Evolutionary conservation across 2,113 vertebrate genomes (phyloP), one percentile per base, ranked within the genome.

Genomic region (Chunga burmeisteri): DNA sequence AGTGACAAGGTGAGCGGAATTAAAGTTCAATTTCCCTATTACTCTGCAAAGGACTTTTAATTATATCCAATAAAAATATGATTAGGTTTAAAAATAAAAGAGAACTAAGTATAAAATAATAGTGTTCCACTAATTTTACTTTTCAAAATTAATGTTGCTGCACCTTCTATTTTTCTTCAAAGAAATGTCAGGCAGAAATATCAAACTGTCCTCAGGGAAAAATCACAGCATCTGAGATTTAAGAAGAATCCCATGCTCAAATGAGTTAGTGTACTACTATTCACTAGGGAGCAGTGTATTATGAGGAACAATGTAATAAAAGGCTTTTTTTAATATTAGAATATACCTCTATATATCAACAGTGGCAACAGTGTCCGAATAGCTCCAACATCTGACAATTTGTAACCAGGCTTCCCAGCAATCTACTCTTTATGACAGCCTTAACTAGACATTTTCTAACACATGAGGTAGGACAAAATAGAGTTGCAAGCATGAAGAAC

Each of bases 51-150:
- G 79, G 83, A 94, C 91, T 97, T 97, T 97, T 98, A 98, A 98
- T 97, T 97, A 96, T 25, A 75, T 93, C 75, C 86, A 97, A 97
- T 97, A 97, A 98, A 94, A 95, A 97, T 95, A 97, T 73, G 82
- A 98, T 96, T 94, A 92, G 88, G 84, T 97, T 96, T 91, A 95
- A 97, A 97, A 97, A 96, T 96, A 97, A 96, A 97, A 95, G 89
- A 96, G 94, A 98, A 97, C 83, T 96, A 97, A 97, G 96, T 95
- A 98, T 91, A 97, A 98, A 98, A 97, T 97, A 97, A 97, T 96
- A 97, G 97, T 90, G 92, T 97, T 95, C 92, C 95, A 97, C 91
- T 97, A 92, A 97, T 97, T 97, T 97, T 98, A 97, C 86, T 96
- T 94, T 72, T 85, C 81, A 93, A 97, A 98, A 97, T 93, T 97